Conservation (phyloP, 2,888 invertebrate genomes). For the Pantelozetes paolii region DNA sequence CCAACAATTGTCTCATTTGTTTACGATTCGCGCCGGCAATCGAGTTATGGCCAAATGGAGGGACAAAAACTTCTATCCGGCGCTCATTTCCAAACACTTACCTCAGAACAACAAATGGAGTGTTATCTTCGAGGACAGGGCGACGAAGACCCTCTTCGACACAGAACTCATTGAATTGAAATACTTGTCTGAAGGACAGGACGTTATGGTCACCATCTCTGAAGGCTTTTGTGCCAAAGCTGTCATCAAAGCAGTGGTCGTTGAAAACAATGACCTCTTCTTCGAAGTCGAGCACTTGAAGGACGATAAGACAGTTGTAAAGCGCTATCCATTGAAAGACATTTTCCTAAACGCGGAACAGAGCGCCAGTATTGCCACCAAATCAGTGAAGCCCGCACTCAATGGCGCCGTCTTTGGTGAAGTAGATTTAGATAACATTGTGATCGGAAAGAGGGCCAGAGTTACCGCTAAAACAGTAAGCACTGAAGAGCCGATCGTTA, state of each 20-base stretch:
- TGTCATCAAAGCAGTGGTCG: conserved; percentile 11
- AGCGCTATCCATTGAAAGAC: conserved; percentile 36
- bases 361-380: conserved; percentile 18
- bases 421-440: conserved; percentile 43
- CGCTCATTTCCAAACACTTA: conserved; percentile 41
- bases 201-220: conserved; percentile 43
- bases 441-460: conserved; percentile 37
- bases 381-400: conserved; percentile 23
- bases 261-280: neutral
- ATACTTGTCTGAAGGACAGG: conserved; percentile 32
- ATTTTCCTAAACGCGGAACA: conserved; percentile 40
- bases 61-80: conserved; percentile 48
- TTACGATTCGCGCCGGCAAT: conserved; percentile 17
- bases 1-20: neutral
- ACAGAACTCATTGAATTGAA: conserved; percentile 39
- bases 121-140: conserved; percentile 42
- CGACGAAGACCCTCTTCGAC: conserved; percentile 37
- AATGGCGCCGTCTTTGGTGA: conserved; percentile 42
- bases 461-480: neutral
- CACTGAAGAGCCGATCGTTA: neutral
- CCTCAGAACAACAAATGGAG: conserved; percentile 40
- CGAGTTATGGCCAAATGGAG: conserved; percentile 48
- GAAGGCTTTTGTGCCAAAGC: conserved; percentile 39
- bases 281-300: conserved; percentile 31
- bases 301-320: conserved; percentile 18